Evolutionary conservation across 2,888 invertebrate species (phyloP).

Genomic region (Ceraclea dissimilis): DNA sequence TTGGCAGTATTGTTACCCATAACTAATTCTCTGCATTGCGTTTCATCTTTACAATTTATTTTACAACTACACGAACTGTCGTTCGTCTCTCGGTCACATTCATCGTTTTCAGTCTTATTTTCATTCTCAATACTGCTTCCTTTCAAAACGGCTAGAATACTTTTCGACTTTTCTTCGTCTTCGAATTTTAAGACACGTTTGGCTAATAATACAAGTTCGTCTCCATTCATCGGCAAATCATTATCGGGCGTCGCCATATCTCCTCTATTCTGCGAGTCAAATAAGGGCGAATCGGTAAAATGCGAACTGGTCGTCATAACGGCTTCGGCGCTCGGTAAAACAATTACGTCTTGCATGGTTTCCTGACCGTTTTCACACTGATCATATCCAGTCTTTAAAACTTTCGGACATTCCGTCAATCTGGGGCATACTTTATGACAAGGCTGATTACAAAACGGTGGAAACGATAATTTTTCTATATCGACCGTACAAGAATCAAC

Average conservation of each 20-base stretch:
- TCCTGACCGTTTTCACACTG: slow-evolving; percentile 20
- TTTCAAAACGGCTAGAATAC: background rate
- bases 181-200: background rate
- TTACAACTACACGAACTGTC: background rate
- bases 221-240: background rate
- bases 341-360: slow-evolving; percentile 25
- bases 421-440: slow-evolving; percentile 20
- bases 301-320: slow-evolving; percentile 22
- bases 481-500: slow-evolving; percentile 11
- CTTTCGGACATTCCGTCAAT: slow-evolving; percentile 9
- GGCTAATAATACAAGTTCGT: slow-evolving; percentile 7
- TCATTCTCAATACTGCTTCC: background rate
- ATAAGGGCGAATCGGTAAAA: slow-evolving; percentile 20
- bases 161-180: background rate
- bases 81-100: too few species aligned
- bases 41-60: background rate
- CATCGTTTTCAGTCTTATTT: slow-evolving; percentile 1
- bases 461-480: slow-evolving; percentile 21
- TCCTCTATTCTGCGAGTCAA: slow-evolving; percentile 8
- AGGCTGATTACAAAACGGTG: slow-evolving; percentile 19
- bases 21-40: background rate
- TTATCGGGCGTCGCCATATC: background rate
- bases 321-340: slow-evolving; percentile 29
- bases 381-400: slow-evolving; percentile 18
- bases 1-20: too few species aligned